Evolutionary conservation across 2,888 invertebrate genomes (phyloP).

Genomic region (Itoplectis maculator): DNA sequence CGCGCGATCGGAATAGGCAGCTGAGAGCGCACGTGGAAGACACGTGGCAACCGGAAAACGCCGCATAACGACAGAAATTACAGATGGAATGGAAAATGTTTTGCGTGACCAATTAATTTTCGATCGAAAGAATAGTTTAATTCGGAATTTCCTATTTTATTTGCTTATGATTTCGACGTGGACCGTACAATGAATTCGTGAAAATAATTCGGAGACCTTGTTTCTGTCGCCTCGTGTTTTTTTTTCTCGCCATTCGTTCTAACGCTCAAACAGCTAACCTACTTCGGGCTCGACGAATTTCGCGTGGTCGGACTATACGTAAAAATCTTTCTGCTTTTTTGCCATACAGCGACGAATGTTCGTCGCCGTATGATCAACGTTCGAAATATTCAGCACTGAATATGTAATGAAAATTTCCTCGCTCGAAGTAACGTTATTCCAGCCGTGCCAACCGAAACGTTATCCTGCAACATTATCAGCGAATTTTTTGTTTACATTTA

Average conservation of each 20-base stretch:
- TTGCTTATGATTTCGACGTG: not conserved
- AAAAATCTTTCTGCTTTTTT: not conserved
- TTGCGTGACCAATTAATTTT: not conserved
- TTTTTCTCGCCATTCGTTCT: constrained; percentile 8
- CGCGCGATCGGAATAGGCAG: constrained; percentile 11
- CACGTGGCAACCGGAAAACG: constrained; percentile 5
- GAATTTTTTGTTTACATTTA: too few species aligned
- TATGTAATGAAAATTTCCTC: constrained; percentile 20
- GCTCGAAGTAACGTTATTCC: not conserved
- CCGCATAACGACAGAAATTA: constrained; percentile 31
- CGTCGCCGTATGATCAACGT: not conserved
- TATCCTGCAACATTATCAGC: too few species aligned
- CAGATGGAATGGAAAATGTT: not conserved
- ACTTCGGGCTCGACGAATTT: constrained; percentile 6
- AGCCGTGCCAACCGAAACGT: too few species aligned
- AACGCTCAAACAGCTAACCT: not conserved
- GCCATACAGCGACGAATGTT: not conserved
- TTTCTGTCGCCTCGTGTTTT: not conserved
- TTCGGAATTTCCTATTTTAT: not conserved
- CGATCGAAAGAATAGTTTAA: not conserved
- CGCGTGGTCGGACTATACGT: not conserved
- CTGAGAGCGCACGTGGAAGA: not conserved
- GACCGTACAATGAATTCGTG: not conserved
- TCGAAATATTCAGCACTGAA: constrained; percentile 56
- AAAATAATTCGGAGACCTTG: not conserved